Base-by-base conservation (phyloP, 2,113 vertebrate genomes). In the Notothenia coriiceps region DNA sequence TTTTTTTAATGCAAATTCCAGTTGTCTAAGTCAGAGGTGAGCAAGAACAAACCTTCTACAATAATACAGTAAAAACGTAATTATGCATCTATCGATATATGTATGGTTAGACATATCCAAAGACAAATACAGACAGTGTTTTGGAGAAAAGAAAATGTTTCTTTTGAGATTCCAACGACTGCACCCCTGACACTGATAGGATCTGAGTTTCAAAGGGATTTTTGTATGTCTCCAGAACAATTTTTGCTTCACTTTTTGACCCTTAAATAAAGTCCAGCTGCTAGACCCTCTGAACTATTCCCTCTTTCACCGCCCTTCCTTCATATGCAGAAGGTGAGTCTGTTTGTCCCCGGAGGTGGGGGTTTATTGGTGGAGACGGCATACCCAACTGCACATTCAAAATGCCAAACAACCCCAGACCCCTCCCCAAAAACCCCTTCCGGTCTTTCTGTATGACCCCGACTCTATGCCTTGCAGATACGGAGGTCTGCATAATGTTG, bases 221-320 rank as follows among this genome's bases (percentile, higher is more conserved):
- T 84, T 86, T 85, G 81, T 57, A 86, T 86, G 87, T 89, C 89
- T 85, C 84, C 75, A 57, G 84, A 85, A 85, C 85, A 91, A 91
- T 90, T 92, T 91, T 86, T 82, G 71, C 64, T 88, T 90, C 78
- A 91, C 91, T 93, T 89, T 88, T 90, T 91, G 85, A 94, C 91
- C 90, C 75, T 85, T 89, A 89, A 92, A 94, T 91, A 90, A 93
- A 92, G 90, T 87, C 87, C 91, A 93, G 91, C 91, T 93, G 93
- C 86, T 78, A 80, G 80, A 78, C 85, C 84, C 88, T 92, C 90
- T 91, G 84, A 92, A 90, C 86, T 89, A 13, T 60, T 85, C 80
- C 77, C 74, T 73, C 74, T 51, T 12, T 60, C 59, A 35, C 49
- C 74, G 78, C 61, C 87, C 79, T 81, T 62, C 82, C 35, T 71